Percentiles rank a stretch among this genome's conserved stretches.
These are phyloP conservation scores for Macrotrachela quadricornifera DNA, from an alignment of 1,140 invertebrate genomes.

Conservation along the genomic window DNA sequence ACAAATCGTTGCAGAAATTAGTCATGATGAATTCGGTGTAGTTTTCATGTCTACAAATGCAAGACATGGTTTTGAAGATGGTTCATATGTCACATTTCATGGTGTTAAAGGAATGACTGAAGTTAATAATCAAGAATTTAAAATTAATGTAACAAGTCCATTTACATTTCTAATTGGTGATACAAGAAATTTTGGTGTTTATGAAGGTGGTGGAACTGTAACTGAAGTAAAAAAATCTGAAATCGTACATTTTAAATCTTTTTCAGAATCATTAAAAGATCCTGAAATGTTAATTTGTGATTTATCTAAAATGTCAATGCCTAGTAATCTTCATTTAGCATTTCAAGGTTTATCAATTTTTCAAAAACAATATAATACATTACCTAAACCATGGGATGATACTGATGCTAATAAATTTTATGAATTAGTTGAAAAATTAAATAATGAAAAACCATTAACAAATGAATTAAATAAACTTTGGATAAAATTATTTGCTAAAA, in stretches of 20 bases:
- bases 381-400: conserved; percentile 6
- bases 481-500: conserved; percentile 38
- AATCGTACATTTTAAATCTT: conserved; percentile 37
- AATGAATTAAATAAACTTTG: conserved; percentile 50
- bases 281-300: conserved; percentile 75
- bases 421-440: not conserved
- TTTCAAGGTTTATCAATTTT: conserved; percentile 42
- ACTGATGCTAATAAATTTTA: conserved; percentile 3
- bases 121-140: conserved; percentile 64
- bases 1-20: conserved; percentile 41
- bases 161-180: conserved; percentile 93
- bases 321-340: conserved; percentile 64
- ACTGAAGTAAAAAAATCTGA: conserved; percentile 91
- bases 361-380: not conserved
- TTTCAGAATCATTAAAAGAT: conserved; percentile 48
- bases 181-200: conserved; percentile 42
- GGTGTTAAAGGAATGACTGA: conserved; percentile 84
- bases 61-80: conserved; percentile 49
- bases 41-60: conserved; percentile 34
- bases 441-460: conserved; percentile 29
- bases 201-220: conserved; percentile 59
- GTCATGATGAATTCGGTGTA: conserved; percentile 49
- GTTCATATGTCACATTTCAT: conserved; percentile 80
- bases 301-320: conserved; percentile 80
- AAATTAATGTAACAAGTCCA: conserved; percentile 69